A percentile compares a stretch with the other conserved stretches of the same genome.
Conservation (phyloP, 2,113 vertebrate genomes). For the Prietella phreatophila region DNA sequence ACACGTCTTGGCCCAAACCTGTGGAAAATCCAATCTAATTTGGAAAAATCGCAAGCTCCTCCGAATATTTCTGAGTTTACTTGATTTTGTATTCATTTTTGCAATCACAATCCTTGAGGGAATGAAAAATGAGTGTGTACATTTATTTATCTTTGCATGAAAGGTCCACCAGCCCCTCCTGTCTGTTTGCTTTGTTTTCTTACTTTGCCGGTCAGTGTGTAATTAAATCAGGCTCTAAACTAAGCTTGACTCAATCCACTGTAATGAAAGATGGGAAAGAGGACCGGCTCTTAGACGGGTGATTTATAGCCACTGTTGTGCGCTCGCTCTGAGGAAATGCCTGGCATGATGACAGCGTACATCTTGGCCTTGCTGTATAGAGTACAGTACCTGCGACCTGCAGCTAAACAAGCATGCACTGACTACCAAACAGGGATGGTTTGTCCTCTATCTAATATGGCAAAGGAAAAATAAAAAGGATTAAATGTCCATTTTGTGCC, state of each 20-base stretch:
- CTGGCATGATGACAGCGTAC: slow-evolving; percentile 56
- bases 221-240: slow-evolving; percentile 65
- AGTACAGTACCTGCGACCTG: slow-evolving; percentile 39
- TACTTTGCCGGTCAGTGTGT: slow-evolving; percentile 51
- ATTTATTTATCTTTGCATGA: background rate
- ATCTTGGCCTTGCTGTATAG: slow-evolving; percentile 17
- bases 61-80: no score
- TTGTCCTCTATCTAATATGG: slow-evolving; percentile 25
- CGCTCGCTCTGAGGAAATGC: slow-evolving; percentile 43
- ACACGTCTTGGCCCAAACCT: no score
- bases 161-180: background rate
- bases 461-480: background rate
- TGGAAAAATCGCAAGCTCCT: no score
- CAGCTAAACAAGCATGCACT: slow-evolving; percentile 24
- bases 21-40: no score
- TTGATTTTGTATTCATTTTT: no score
- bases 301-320: slow-evolving; percentile 31
- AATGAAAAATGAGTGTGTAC: background rate
- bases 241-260: slow-evolving; percentile 53
- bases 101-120: no score
- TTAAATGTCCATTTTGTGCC: background rate
- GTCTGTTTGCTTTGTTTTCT: slow-evolving; percentile 49
- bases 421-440: slow-evolving; percentile 38
- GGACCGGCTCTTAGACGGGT: background rate
- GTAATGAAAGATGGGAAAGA: slow-evolving; percentile 59